phyloP scores from a whole-genome alignment of 2,888 invertebrate species.

The Maniola hyperantus region DNA sequence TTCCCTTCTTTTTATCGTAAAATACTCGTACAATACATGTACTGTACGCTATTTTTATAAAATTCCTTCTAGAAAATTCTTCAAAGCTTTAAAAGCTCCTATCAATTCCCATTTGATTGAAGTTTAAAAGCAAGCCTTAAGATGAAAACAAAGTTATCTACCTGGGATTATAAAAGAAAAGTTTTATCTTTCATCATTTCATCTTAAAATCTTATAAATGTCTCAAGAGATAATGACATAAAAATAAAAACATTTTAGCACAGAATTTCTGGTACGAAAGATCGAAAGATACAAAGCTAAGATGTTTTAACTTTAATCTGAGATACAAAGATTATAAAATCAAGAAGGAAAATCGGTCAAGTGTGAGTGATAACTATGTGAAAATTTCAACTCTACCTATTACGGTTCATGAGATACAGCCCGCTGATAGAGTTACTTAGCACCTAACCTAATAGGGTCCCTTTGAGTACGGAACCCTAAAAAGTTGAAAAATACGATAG shows the following conservation, averaged over 20 bases:
- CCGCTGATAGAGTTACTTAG: too few relatives aligned
- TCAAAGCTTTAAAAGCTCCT: neutral
- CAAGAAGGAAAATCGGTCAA: too few relatives aligned
- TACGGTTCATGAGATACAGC: too few relatives aligned
- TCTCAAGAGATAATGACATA: neutral
- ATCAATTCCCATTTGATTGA: neutral
- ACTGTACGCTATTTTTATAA: neutral
- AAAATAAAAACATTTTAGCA: neutral
- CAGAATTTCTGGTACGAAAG: neutral
- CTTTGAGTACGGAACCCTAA: too few relatives aligned
- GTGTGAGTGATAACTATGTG: too few relatives aligned
- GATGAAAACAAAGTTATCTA: neutral
- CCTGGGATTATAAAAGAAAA: neutral
- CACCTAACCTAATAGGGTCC: too few relatives aligned
- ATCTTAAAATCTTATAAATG: neutral
- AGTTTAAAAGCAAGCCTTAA: slow-evolving; percentile 5
- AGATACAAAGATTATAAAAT: too few relatives aligned
- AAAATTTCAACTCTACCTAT: too few relatives aligned
- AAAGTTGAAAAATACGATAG: too few relatives aligned
- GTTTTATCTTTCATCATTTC: neutral
- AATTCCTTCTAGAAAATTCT: slow-evolving; percentile 5
- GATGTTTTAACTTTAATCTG: too few relatives aligned
- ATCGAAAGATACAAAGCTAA: neutral
- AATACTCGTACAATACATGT: too few relatives aligned
- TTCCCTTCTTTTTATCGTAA: too few relatives aligned